Base-by-base conservation (phyloP, 2,113 vertebrate genomes). In the Toxostoma redivivum region DNA sequence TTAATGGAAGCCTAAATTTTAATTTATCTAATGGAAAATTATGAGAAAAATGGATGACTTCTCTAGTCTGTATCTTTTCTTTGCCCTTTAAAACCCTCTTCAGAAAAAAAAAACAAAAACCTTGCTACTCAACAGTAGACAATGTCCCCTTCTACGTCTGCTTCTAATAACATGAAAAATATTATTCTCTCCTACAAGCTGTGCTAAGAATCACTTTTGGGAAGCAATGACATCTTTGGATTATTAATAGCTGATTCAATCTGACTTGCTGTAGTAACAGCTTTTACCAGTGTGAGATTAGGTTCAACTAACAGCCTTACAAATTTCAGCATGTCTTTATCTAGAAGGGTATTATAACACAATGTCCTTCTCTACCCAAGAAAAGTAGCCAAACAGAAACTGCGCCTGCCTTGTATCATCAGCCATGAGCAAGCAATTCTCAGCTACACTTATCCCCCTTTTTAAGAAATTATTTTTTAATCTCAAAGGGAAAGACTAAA, bases 211-310 rank as follows among this genome's bases (percentile, higher is more conserved):
- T 85, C 35, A 81, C 90, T 94, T 95, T 82, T 87, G 88, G 81
- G 83, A 83, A 95, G 77, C 82, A 97, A 92, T 89, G 92, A 86
- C 94, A 95, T 96, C 96, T 92, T 97, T 86, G 84, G 92, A 89
- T 93, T 97, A 97, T 97, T 97, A 97, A 97, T 94, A 95, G 92
- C 86, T 95, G 90, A 96, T 97, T 93, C 90, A 86, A 56, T 92
- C 73, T 83, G 91, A 66, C 65, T 94, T 81, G 94, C 85, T 97
- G 95, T 93, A 96, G 93, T 92, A 97, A 95, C 89, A 95, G 92
- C 89, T 97, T 97, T 96, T 95, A 94, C 92, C 70, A 96, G 83
- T n/a, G 79, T 91, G 88, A 97, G 88, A 96, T 86, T 84, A 88
- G 92, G 90, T 90, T 96, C 84, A 78, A 30, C 84, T 79, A 95